A percentile compares a stretch with the other conserved stretches of the same genome.
These are phyloP conservation scores for Deroplatys truncata DNA, from an alignment of 2,888 invertebrate species.

Conservation along the genomic window DNA sequence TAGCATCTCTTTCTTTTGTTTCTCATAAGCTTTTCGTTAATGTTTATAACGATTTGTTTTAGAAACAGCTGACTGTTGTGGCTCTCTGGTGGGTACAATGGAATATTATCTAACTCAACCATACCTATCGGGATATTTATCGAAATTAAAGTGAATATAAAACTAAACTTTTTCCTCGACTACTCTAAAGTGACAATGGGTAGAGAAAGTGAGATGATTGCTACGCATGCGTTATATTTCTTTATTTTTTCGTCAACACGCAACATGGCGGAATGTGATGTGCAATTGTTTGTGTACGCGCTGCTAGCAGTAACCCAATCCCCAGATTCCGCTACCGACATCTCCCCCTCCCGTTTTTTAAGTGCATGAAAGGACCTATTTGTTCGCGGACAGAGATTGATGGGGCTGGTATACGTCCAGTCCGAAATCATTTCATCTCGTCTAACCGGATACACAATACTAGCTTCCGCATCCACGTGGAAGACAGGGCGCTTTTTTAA, in stretches of 20 bases:
- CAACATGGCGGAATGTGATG: background rate
- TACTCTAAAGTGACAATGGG: no score
- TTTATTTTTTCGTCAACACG: background rate
- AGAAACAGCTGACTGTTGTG: no score
- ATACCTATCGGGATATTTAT: no score
- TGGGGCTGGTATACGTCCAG: background rate
- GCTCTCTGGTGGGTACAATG: no score
- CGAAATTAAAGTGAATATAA: no score
- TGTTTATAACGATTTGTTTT: no score
- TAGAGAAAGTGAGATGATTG: no score
- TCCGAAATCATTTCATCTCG: background rate
- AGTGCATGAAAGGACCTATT: constrained; percentile 8
- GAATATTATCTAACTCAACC: no score
- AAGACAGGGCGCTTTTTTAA: background rate
- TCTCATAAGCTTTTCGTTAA: no score
- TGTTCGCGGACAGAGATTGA: constrained; percentile 16
- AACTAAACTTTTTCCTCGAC: no score
- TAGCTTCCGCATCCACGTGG: background rate
- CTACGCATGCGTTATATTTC: no score
- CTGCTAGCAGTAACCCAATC: background rate
- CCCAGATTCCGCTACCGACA: constrained; percentile 2
- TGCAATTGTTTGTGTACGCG: background rate
- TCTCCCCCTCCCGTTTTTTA: background rate
- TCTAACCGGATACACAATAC: background rate
- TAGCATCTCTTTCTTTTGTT: no score